These are phyloP conservation scores for Triops longicaudatus DNA, from an alignment of 1,140 invertebrate species.

Conservation along the genomic window DNA sequence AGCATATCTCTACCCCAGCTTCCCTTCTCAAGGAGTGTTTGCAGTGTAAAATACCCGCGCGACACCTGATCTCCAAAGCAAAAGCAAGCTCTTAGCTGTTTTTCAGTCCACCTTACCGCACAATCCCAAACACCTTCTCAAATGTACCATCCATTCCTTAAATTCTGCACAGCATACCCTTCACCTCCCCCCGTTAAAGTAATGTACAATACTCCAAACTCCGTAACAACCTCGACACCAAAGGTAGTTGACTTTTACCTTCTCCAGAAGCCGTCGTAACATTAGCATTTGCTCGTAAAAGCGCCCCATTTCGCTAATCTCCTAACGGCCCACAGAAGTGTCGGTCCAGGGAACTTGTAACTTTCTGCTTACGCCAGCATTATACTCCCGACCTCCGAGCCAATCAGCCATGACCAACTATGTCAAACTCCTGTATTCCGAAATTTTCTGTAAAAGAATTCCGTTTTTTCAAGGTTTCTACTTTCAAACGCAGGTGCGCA, in stretches of 20 bases:
- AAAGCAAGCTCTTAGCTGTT: neutral
- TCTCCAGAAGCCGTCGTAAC: neutral
- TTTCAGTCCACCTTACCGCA: neutral
- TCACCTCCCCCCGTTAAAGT: too few species aligned
- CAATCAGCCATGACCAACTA: neutral
- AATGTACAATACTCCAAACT: too few species aligned
- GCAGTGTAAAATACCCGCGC: neutral
- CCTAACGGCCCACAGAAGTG: neutral
- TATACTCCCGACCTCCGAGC: neutral
- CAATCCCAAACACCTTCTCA: neutral
- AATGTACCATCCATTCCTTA: neutral
- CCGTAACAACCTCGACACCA: too few species aligned
- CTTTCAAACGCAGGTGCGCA: neutral
- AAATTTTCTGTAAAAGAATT: neutral
- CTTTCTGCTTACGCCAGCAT: neutral
- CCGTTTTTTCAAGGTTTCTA: too few species aligned
- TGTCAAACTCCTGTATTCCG: neutral
- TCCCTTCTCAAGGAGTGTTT: neutral
- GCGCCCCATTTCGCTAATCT: neutral
- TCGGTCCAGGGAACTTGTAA: neutral
- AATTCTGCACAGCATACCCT: neutral
- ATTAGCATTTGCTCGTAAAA: neutral
- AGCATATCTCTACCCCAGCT: conserved; percentile 1
- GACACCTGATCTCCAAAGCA: conserved; percentile 6
- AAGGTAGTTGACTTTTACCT: too few species aligned